phyloP scores from a whole-genome alignment of 2,113 vertebrate species.

The Elephantulus edwardii region DNA sequence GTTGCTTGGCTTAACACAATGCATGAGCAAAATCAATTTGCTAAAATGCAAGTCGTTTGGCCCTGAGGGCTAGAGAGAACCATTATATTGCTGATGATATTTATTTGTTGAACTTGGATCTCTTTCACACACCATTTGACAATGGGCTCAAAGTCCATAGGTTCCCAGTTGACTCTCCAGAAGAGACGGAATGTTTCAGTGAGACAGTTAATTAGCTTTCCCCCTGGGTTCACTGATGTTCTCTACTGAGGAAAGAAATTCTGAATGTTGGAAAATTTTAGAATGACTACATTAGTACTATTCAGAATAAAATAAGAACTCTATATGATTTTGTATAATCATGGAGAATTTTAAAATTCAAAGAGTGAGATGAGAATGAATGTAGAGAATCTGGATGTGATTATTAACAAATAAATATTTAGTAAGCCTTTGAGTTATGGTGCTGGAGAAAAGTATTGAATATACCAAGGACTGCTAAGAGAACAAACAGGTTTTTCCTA shows the following conservation, averaged over 20 bases:
- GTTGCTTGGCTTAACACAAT: constrained; percentile 68
- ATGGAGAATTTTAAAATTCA: background rate
- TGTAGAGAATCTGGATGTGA: background rate
- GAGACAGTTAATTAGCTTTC: constrained; percentile 62
- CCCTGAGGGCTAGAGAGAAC: constrained; percentile 31
- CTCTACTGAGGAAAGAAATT: constrained; percentile 5
- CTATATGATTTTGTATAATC: background rate
- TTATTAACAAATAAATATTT: background rate
- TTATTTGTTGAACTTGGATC: constrained; percentile 72
- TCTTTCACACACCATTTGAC: constrained; percentile 74
- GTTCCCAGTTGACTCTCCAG: constrained; percentile 57
- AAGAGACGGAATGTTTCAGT: constrained; percentile 58
- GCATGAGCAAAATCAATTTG: constrained; percentile 63
- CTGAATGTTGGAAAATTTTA: constrained; percentile 25
- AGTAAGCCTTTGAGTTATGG: too few relatives aligned
- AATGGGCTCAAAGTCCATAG: constrained; percentile 51
- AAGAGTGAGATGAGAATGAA: background rate
- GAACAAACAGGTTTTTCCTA: too few relatives aligned
- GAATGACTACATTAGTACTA: background rate
- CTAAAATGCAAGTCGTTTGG: constrained; percentile 67
- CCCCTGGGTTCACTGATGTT: constrained; percentile 5
- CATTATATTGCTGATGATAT: constrained; percentile 64
- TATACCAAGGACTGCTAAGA: too few relatives aligned
- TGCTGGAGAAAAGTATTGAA: too few relatives aligned
- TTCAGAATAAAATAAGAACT: constrained; percentile 17